phyloP scores from a whole-genome alignment of 2,888 invertebrate genomes.

The Lithophane ornitopus region DNA sequence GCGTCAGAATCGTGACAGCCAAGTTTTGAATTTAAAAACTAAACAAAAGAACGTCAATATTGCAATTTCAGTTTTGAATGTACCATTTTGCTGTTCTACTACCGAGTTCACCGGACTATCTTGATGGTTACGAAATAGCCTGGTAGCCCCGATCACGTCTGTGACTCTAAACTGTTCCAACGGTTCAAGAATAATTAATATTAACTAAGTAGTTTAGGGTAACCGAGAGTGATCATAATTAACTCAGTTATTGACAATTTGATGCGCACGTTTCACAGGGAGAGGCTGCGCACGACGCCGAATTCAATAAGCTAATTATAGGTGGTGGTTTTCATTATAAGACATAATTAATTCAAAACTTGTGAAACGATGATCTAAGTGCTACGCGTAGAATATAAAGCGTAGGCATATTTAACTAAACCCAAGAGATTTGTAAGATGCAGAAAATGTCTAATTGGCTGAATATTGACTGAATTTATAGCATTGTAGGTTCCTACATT shows the following conservation, averaged over 20 bases:
- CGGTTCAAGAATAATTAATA: slow-evolving; percentile 38
- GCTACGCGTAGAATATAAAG: slow-evolving; percentile 18
- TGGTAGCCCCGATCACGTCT: slow-evolving; percentile 36
- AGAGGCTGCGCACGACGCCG: slow-evolving; percentile 12
- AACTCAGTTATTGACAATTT: slow-evolving; percentile 46
- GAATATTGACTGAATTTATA: slow-evolving; percentile 26
- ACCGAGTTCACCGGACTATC: slow-evolving; percentile 15
- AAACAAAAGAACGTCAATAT: slow-evolving; percentile 45
- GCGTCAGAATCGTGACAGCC: slow-evolving; percentile 32
- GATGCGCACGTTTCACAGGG: slow-evolving; percentile 28
- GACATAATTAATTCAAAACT: slow-evolving; percentile 53
- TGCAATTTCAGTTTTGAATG: slow-evolving; percentile 41
- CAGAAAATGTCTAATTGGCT: slow-evolving; percentile 45
- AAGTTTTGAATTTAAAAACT: slow-evolving; percentile 45
- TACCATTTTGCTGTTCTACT: slow-evolving; percentile 24
- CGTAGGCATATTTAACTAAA: slow-evolving; percentile 10
- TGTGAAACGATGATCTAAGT: slow-evolving; percentile 26
- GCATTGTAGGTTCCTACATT: neutral
- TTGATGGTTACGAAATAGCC: slow-evolving; percentile 38
- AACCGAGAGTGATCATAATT: slow-evolving; percentile 44
- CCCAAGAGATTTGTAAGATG: slow-evolving; percentile 42
- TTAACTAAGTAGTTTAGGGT: slow-evolving; percentile 21
- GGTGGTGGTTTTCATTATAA: slow-evolving; percentile 29
- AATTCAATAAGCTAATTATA: slow-evolving; percentile 46
- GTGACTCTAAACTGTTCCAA: slow-evolving; percentile 34